These are phyloP conservation scores for Ceratina calcarata DNA, from an alignment of 1,140 invertebrate species.

Conservation along the genomic window DNA sequence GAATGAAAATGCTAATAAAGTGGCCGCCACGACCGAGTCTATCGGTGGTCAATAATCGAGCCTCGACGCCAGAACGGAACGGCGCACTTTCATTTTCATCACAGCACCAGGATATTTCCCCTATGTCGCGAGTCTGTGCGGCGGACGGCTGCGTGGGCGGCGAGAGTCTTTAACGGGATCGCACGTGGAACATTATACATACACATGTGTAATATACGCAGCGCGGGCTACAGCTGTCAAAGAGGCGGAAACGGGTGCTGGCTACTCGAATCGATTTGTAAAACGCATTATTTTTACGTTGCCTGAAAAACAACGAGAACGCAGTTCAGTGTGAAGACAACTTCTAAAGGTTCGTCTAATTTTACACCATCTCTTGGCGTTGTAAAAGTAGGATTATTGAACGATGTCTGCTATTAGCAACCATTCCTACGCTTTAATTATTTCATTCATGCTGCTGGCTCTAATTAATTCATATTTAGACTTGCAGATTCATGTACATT, in stretches of 20 bases:
- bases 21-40: neutral
- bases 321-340: neutral
- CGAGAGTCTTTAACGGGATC: conserved; percentile 50
- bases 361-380: neutral
- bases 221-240: neutral
- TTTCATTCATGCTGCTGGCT: conserved; percentile 25
- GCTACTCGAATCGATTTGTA: conserved; percentile 23
- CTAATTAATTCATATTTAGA: conserved; percentile 19
- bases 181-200: conserved; percentile 47
- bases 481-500: too few relatives aligned
- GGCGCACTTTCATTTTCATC: conserved; percentile 60
- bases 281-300: conserved; percentile 21
- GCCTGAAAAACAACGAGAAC: too few relatives aligned
- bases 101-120: conserved; percentile 36
- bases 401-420: neutral
- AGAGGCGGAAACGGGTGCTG: conserved; percentile 5
- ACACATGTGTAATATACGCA: conserved; percentile 7
- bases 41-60: conserved; percentile 47
- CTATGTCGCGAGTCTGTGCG: conserved; percentile 38
- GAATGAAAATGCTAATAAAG: conserved; percentile 50
- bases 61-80: conserved; percentile 25
- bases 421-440: neutral
- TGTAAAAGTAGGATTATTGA: neutral
- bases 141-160: conserved; percentile 53
- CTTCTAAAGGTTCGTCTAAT: neutral